A percentile compares a stretch with the other conserved stretches of the same genome.
Evolutionary conservation across 1,140 invertebrate genomes (phyloP).

Genomic region (Wiebesia pumilae): DNA sequence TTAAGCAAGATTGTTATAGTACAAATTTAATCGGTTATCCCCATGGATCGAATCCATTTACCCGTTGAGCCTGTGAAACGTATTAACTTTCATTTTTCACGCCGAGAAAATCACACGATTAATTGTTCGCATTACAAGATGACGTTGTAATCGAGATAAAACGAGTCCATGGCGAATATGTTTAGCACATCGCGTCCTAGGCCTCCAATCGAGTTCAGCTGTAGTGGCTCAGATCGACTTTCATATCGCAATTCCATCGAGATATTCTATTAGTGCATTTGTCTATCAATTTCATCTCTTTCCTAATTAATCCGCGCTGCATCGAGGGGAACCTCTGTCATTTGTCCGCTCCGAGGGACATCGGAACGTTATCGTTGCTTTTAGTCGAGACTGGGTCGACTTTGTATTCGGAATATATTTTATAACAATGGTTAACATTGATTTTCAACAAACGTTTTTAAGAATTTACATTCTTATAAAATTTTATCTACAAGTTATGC

Average conservation of each 20-base stretch:
- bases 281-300: not conserved
- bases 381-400: not conserved
- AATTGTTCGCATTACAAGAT: too few relatives aligned
- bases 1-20: not conserved
- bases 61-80: slow-evolving; percentile 7
- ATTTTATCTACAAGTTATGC: too few relatives aligned
- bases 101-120: not conserved
- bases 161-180: not conserved
- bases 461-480: too few relatives aligned
- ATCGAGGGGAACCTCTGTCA: not conserved
- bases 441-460: too few relatives aligned
- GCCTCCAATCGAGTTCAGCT: too few relatives aligned
- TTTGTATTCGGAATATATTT: too few relatives aligned
- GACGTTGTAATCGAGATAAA: too few relatives aligned
- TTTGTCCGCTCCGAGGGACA: too few relatives aligned
- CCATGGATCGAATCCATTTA: slow-evolving; percentile 33
- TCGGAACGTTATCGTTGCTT: not conserved
- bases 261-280: not conserved
- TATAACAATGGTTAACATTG: too few relatives aligned
- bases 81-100: not conserved
- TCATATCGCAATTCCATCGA: not conserved
- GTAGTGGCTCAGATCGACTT: not conserved
- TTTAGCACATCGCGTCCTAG: too few relatives aligned
- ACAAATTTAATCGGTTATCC: slow-evolving; percentile 38
- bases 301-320: not conserved